Conservation (phyloP, 2,797 vertebrate species). For the Hirundo rustica region DNA sequence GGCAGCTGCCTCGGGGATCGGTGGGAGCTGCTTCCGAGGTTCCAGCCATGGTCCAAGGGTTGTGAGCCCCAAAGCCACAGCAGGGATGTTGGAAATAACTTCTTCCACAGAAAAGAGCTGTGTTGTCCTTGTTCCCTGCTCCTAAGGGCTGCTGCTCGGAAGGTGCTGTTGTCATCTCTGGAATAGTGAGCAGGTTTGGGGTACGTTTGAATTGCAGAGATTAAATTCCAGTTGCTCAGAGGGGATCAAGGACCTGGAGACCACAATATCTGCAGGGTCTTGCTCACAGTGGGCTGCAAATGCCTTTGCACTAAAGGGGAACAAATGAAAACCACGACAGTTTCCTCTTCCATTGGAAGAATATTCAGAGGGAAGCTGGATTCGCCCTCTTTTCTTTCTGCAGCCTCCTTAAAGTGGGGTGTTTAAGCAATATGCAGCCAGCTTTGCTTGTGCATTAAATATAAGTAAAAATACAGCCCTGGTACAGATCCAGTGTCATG, state of each 20-base stretch:
- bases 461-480: not conserved
- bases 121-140: not conserved
- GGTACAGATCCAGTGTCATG: not conserved
- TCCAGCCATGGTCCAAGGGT: rapidly evolving
- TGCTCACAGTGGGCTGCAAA: not conserved
- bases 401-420: not conserved
- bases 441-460: not conserved
- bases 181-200: not conserved
- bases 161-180: not conserved
- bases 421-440: not conserved
- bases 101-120: not conserved
- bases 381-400: not conserved
- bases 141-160: not conserved
- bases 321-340: not conserved
- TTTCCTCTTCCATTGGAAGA: not conserved
- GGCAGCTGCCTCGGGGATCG: not conserved
- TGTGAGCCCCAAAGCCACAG: not conserved
- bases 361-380: not conserved
- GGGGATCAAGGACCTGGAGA: not conserved
- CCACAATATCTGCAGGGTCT: rapidly evolving
- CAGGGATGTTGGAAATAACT: not conserved
- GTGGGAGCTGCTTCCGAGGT: not conserved
- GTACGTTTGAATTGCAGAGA: not conserved
- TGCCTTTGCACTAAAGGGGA: not conserved
- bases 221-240: not conserved